Evolutionary conservation across 2,797 vertebrate genomes (phyloP), one percentile per base, ranked within the genome.

Genomic region (Dendrocincla tyrannina): DNA sequence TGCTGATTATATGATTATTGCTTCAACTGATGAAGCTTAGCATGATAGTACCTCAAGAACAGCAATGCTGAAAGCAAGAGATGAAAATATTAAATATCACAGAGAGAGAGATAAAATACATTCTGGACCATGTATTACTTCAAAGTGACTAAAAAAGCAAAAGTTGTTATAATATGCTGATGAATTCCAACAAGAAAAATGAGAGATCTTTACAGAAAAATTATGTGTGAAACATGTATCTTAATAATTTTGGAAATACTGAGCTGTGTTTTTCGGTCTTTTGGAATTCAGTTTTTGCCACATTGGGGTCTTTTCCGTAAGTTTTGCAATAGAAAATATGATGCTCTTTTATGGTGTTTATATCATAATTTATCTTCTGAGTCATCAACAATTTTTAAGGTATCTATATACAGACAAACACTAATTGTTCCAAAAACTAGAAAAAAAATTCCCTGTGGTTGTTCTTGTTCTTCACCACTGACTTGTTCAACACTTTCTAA

Each of bases 1-100:
- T 96, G 67, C 76, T 69, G 50, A 76, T 91, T 88, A 83, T 85
- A 93, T 67, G 84, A 94, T 96, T 96, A 96, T 96, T 97, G 73
- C 86, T 92, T 82, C 83, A 84, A 20, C 33, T 85, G 81, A 92
- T 94, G 91, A 84, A 78, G 33, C 53, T 78, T 68, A 95, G 44
- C 33, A 32, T 8, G 7, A 89, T 35, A 83, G 35, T 47, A 79
- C 24, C 44, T 79, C 80, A 68, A 92, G 91, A 94, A 87, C 42
- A 41, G 70, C 67, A 92, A 83, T 63, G 13, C 5, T 85, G 53
- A 93, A 91, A 89, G 58, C 24, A 78, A 83, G 64, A 88, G 33
- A 68, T 24, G 20, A 85, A 93, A 91, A 95, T 73, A 73, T 49
- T 77, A 55, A 90, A 53, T 86, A 75, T 78, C 42, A 86, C 28